Percentiles rank a stretch among this genome's conserved stretches.
phyloP scores from a whole-genome alignment of 2,113 vertebrate species.

The Crotalus tigris region DNA sequence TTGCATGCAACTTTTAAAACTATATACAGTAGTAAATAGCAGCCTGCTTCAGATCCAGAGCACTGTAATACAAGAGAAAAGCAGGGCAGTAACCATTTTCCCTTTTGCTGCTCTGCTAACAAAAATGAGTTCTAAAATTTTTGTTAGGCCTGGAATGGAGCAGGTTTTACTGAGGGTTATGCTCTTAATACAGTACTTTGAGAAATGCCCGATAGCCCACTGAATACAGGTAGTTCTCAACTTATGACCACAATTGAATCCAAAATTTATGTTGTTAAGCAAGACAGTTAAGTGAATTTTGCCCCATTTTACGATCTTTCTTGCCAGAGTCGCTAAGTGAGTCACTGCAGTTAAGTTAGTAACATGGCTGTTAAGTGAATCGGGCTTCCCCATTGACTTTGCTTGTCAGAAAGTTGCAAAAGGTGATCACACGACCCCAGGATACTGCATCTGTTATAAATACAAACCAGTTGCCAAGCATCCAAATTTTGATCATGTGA shows the following conservation, averaged over 20 bases:
- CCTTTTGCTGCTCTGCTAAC: too few relatives aligned
- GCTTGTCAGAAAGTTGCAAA: neutral
- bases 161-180: neutral
- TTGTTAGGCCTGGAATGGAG: too few relatives aligned
- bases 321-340: neutral
- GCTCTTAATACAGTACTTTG: neutral
- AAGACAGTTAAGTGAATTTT: neutral
- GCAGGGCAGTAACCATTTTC: too few relatives aligned
- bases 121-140: neutral
- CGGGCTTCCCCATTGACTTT: neutral
- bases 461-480: neutral
- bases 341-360: neutral
- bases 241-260: neutral
- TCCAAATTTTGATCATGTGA: neutral
- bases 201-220: neutral
- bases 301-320: neutral
- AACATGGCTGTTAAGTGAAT: neutral
- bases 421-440: neutral
- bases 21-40: neutral
- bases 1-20: neutral
- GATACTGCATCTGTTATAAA: neutral
- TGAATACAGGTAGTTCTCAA: neutral
- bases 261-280: neutral
- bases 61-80: neutral
- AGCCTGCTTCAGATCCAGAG: neutral